phyloP scores from a whole-genome alignment of 2,888 invertebrate species.

The Drosophila formosana region DNA sequence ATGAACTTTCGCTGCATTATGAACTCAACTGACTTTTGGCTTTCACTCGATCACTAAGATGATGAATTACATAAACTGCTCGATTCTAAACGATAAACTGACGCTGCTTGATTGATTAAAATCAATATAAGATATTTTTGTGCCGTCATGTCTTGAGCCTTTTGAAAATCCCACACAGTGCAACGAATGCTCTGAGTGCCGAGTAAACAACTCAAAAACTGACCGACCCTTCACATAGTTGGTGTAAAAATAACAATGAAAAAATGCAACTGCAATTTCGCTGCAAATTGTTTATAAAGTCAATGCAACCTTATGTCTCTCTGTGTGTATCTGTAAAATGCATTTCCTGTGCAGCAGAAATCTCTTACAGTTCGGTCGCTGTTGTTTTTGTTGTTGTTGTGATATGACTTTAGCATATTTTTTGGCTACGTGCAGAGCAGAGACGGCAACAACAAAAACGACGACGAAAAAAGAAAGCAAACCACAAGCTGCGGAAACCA shows the following conservation, averaged over 20 bases:
- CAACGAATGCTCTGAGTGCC: slow-evolving; percentile 28
- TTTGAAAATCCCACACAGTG: slow-evolving; percentile 45
- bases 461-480: slow-evolving; percentile 59
- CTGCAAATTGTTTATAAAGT: slow-evolving; percentile 58
- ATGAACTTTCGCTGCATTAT: slow-evolving; percentile 30
- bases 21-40: neutral
- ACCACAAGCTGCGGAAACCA: slow-evolving; percentile 60
- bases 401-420: slow-evolving; percentile 64
- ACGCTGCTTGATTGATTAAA: slow-evolving; percentile 4
- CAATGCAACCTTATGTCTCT: slow-evolving; percentile 27
- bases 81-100: slow-evolving; percentile 1
- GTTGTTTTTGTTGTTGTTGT: slow-evolving; percentile 42
- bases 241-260: slow-evolving; percentile 7
- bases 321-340: slow-evolving; percentile 44
- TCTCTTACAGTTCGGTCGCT: neutral
- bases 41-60: slow-evolving; percentile 4
- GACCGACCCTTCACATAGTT: slow-evolving; percentile 48
- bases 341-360: slow-evolving; percentile 56
- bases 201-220: slow-evolving; percentile 48
- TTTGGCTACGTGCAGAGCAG: slow-evolving; percentile 57
- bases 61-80: neutral
- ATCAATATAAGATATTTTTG: slow-evolving; percentile 13
- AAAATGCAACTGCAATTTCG: slow-evolving; percentile 53
- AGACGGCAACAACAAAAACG: slow-evolving; percentile 33
- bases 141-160: neutral